Evolutionary conservation across 2,113 vertebrate genomes (phyloP).

Genomic region (Pteronura brasiliensis): DNA sequence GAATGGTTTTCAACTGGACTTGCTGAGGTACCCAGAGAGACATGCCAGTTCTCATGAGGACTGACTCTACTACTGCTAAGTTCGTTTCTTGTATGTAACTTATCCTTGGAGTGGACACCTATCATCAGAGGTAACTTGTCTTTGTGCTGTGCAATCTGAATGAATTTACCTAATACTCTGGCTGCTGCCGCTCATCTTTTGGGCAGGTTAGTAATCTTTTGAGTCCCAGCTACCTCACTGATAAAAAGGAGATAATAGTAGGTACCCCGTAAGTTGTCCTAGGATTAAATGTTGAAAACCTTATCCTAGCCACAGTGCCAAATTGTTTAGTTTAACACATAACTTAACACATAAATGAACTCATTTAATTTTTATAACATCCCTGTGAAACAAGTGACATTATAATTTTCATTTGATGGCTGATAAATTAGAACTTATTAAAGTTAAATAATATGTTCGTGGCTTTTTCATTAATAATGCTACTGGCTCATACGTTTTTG

Average conservation of each 20-base stretch:
- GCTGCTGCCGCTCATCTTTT: neutral
- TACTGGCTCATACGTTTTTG: neutral
- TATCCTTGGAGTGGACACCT: neutral
- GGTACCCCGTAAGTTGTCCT: neutral
- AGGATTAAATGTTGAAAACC: neutral
- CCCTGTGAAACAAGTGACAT: neutral
- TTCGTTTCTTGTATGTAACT: neutral
- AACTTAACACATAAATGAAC: neutral
- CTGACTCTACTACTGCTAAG: neutral
- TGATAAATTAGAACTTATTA: constrained; percentile 7
- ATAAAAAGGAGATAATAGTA: neutral
- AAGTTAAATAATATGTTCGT: neutral
- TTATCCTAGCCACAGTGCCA: neutral
- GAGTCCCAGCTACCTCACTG: neutral
- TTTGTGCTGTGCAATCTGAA: neutral
- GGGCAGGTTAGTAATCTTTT: neutral
- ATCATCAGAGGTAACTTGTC: neutral
- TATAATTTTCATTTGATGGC: constrained; percentile 17
- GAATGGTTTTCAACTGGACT: neutral
- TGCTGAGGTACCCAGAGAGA: neutral
- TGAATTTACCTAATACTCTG: neutral
- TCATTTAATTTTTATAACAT: neutral
- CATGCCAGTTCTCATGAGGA: neutral
- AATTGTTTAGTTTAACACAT: neutral
- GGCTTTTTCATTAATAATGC: neutral